Conservation (phyloP, 2,797 vertebrate genomes). For the Dermochelys coriacea region DNA sequence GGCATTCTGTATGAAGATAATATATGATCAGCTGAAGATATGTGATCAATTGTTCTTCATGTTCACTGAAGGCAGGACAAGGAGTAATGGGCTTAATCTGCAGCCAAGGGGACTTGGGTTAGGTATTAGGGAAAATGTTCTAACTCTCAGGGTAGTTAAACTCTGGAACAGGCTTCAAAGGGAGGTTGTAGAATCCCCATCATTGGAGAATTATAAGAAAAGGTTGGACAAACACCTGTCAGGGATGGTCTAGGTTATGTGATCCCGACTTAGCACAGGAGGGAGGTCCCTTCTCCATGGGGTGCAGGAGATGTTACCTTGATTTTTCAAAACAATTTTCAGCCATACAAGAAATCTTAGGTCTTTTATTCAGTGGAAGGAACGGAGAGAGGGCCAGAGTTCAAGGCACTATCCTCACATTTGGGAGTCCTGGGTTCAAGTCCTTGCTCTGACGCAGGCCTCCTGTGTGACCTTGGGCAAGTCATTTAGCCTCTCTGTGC, state of each 20-base stretch:
- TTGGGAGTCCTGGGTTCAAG: not conserved
- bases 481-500: not conserved
- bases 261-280: not conserved
- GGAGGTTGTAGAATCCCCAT: not conserved
- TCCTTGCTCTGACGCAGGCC: not conserved
- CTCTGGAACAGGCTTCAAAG: not conserved
- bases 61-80: not conserved
- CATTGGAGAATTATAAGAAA: not conserved
- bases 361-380: not conserved
- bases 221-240: not conserved
- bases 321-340: not conserved
- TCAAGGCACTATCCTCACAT: not conserved
- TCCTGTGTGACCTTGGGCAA: accelerated
- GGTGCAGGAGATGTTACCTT: not conserved
- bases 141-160: not conserved
- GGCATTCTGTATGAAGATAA: not conserved
- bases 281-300: not conserved
- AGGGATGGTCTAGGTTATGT: not conserved
- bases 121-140: not conserved
- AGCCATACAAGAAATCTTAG: not conserved
- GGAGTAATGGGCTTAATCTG: not conserved
- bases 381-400: not conserved
- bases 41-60: not conserved
- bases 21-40: not conserved
- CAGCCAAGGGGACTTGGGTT: not conserved